These are phyloP conservation scores for Siniperca obscura DNA, from an alignment of 2,797 vertebrate species.

Conservation along the genomic window DNA sequence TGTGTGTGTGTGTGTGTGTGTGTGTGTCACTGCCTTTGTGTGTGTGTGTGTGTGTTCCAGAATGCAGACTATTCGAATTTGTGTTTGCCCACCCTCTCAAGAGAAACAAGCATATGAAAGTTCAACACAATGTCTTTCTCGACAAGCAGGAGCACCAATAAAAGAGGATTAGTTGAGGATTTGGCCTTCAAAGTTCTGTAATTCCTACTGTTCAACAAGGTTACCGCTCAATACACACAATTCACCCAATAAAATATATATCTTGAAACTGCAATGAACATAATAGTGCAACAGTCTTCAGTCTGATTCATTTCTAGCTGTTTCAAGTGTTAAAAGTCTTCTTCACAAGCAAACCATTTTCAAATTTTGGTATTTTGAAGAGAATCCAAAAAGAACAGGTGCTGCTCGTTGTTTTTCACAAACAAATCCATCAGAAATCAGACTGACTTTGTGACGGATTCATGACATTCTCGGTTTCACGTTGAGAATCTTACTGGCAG, in stretches of 20 bases:
- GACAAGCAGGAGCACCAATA: conserved; percentile 67
- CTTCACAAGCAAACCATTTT: background rate
- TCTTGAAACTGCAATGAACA: background rate
- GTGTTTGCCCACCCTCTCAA: conserved; percentile 67
- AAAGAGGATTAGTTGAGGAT: conserved; percentile 68
- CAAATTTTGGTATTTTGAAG: background rate
- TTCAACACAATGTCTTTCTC: conserved; percentile 66
- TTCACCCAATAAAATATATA: background rate
- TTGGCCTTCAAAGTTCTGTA: conserved; percentile 36
- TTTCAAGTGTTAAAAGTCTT: background rate
- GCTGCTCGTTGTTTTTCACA: conserved; percentile 2
- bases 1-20: conserved; percentile 23
- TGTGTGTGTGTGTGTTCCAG: conserved; percentile 30
- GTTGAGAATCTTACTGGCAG: conserved; percentile 64
- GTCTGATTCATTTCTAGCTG: conserved; percentile 8
- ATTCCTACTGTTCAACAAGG: conserved; percentile 19
- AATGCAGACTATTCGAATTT: conserved; percentile 37
- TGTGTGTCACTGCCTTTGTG: conserved; percentile 8
- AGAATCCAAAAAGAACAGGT: conserved; percentile 25
- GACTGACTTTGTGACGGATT: conserved; percentile 44
- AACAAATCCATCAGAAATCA: conserved; percentile 43
- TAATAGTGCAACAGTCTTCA: background rate
- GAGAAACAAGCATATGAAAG: conserved; percentile 77
- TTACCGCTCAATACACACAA: background rate
- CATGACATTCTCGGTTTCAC: conserved; percentile 41